Base-by-base conservation (phyloP, 2,797 vertebrate species). In the Anabas testudineus region DNA sequence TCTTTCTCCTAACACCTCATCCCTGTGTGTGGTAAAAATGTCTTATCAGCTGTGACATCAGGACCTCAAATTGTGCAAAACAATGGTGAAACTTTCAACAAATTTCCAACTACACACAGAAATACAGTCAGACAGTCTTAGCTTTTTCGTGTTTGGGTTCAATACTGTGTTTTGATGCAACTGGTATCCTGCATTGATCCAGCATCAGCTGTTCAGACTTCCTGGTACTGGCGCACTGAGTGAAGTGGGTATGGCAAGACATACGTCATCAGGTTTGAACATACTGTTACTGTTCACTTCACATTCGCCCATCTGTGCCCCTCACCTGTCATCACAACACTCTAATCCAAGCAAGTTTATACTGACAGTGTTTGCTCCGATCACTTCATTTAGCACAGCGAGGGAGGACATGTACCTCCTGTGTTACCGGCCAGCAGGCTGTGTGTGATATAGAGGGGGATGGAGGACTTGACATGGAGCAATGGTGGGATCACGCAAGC, bases 401-500 rank as follows among this genome's bases (percentile, higher is more conserved):
- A 77, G 74, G 64, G 59, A 82, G 71, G 47, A 69, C 60, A 73
- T 53, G 66, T 32, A 74, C 56, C 71, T 67, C 60, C 70, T 15
- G 66, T 61, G 69, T 43, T 53, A 7, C 46, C 5, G 0, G 73
- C 78, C 78, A 67, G 74, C 77, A 76, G 67, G 81, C 55, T 61
- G 56, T 45, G 30, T 58, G 41, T 56, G 76, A 82, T 84, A 74
- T 69, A 55, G 56, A n/a, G 76, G 56, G 55, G 74, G 58, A n/a
- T 6, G 54, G 65, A 52, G 55, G 59, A 69, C 72, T 71, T 69
- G 65, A 81, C 45, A 47, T 73, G 79, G 59, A 83, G 80, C 8
- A 52, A 78, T 81, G 64, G 72, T 69, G 61, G 77, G 81, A 83
- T 92, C 88, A 91, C 69, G 79, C 90, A 65, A 87, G 57, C 83